A percentile compares a stretch with the other conserved stretches of the same genome.
These are phyloP conservation scores for Tachystola acroxantha DNA, from an alignment of 2,888 invertebrate genomes.

Conservation along the genomic window DNA sequence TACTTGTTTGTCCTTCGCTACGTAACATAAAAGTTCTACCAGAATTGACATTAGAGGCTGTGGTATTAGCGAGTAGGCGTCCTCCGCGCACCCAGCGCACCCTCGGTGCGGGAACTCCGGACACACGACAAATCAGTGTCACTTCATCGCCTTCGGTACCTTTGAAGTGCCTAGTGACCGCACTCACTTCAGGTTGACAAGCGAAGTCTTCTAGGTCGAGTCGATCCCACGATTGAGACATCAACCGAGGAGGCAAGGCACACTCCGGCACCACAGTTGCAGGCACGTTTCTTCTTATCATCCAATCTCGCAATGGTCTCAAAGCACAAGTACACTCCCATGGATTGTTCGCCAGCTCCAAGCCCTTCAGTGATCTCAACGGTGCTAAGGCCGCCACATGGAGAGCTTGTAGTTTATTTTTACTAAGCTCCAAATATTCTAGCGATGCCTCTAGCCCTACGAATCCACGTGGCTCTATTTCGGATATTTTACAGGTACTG, in stretches of 20 bases:
- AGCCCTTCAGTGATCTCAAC: conserved; percentile 83
- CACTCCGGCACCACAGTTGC: conserved; percentile 83
- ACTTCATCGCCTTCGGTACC: conserved; percentile 86
- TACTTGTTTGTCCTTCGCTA: conserved; percentile 82
- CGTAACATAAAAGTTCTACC: conserved; percentile 82
- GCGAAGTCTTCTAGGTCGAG: conserved; percentile 89
- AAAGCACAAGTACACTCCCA: conserved; percentile 91
- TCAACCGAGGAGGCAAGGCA: conserved; percentile 80
- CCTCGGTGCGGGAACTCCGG: conserved; percentile 84
- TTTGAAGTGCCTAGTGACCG: conserved; percentile 77
- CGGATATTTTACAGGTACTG: conserved; percentile 83
- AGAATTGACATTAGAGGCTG: conserved; percentile 55
- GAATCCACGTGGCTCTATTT: conserved; percentile 85
- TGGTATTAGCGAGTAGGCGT: conserved; percentile 82
- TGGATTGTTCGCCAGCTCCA: conserved; percentile 87
- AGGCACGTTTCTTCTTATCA: conserved; percentile 87
- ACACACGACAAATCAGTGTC: conserved; percentile 84
- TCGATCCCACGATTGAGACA: conserved; percentile 84
- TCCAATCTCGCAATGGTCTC: conserved; percentile 87
- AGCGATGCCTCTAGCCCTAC: conserved; percentile 84
- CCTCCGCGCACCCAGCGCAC: conserved; percentile 86
- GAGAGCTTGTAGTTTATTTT: conserved; percentile 84
- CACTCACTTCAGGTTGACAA: conserved; percentile 84
- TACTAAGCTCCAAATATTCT: conserved; percentile 87
- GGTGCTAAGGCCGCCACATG: conserved; percentile 82